These are phyloP conservation scores for Luehdorfia chinensis DNA, from an alignment of 1,140 invertebrate genomes.

Conservation along the genomic window DNA sequence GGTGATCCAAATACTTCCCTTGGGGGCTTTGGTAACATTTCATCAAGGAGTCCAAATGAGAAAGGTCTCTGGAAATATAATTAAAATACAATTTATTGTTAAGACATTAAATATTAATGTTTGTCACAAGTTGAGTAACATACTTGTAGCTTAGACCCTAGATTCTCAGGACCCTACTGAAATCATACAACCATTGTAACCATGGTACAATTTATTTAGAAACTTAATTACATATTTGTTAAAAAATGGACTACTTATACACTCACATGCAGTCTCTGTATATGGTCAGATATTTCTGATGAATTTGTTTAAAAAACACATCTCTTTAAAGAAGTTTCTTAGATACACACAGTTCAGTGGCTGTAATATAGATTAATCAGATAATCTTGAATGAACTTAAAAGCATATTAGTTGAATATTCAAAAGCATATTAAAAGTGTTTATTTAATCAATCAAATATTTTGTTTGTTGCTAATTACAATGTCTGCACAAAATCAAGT, in stretches of 20 bases:
- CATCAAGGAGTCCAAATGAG: slow-evolving; percentile 63
- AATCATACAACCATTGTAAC: too few species aligned
- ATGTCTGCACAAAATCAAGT: too few species aligned
- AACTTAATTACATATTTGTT: background rate
- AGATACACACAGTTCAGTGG: background rate
- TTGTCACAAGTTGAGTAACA: too few species aligned
- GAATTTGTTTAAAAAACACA: background rate
- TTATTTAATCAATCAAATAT: too few species aligned
- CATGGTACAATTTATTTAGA: slow-evolving; percentile 4
- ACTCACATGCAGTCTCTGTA: too few species aligned
- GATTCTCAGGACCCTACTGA: too few species aligned
- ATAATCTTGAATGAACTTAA: too few species aligned
- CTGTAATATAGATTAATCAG: too few species aligned
- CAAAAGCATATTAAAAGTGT: too few species aligned
- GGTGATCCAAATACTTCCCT: slow-evolving; percentile 53
- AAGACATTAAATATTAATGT: background rate
- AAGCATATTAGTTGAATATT: too few species aligned
- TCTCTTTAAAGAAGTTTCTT: background rate
- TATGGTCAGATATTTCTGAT: background rate
- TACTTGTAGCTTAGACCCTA: too few species aligned
- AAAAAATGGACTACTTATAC: background rate
- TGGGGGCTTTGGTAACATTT: slow-evolving; percentile 62
- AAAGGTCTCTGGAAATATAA: slow-evolving; percentile 63
- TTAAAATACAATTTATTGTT: background rate
- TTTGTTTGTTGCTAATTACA: too few species aligned